phyloP scores from a whole-genome alignment of 35 echinoderm and acorn worm genomes.

The Chiridota heheva region DNA sequence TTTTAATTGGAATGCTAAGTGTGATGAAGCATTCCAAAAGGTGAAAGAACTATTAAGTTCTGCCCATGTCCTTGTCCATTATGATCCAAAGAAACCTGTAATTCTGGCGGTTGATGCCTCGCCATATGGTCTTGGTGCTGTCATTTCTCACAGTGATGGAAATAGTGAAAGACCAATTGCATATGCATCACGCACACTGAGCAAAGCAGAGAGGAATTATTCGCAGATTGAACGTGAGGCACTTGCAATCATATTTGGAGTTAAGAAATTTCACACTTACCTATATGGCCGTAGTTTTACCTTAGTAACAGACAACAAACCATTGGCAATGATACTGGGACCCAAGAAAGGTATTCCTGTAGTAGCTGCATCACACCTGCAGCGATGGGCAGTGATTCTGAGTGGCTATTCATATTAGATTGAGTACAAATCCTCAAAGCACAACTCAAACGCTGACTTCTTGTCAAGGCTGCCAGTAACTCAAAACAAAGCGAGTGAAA shows the following conservation, averaged over 20 bases:
- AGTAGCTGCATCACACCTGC: too few relatives aligned
- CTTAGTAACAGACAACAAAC: too few relatives aligned
- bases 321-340: too few relatives aligned
- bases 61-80: slow-evolving; percentile 30
- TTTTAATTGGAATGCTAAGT: neutral
- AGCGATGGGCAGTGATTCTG: too few relatives aligned
- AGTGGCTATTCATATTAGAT: neutral
- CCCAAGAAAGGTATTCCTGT: too few relatives aligned
- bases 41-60: slow-evolving; percentile 25
- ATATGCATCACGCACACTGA: slow-evolving; percentile 17
- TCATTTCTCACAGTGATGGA: slow-evolving; percentile 1
- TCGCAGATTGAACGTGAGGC: slow-evolving; percentile 35
- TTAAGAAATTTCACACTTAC: neutral
- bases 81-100: slow-evolving; percentile 5
- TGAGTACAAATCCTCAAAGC: neutral
- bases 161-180: slow-evolving; percentile 32
- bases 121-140: slow-evolving; percentile 9
- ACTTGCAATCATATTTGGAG: neutral
- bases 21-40: slow-evolving; percentile 39
- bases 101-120: slow-evolving; percentile 17
- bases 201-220: slow-evolving; percentile 19
- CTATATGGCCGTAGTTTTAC: neutral
- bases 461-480: neutral
- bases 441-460: slow-evolving; percentile 9
- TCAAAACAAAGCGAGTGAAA: neutral